Base-by-base conservation (phyloP, 2,888 invertebrate genomes). In the Campoplex nolae region DNA sequence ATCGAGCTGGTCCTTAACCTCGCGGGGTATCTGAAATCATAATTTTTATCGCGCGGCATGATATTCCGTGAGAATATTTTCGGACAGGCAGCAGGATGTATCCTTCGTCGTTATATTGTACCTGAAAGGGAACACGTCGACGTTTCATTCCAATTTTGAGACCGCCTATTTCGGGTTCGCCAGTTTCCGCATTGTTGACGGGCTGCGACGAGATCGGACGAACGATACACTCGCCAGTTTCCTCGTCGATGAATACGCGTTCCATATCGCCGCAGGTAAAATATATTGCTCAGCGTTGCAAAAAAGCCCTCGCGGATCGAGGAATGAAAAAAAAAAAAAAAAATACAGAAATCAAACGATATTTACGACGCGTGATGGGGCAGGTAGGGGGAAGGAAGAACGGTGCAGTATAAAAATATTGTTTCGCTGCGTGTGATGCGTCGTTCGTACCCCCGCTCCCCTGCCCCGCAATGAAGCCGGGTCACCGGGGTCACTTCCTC, bases 401-500 rank as follows among this genome's bases (percentile, higher is more conserved):
- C 38, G 38, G 38, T 38, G 56, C 28, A 7, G 6, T 62, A 16
- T 62, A 32, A 32, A 62, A 62, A 62, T 32, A 32, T 62, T 9
- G 62, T 32, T 7, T 32, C 7, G 62, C 32, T 23, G 32, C 32
- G 32, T 16, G 62, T 16, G 62, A 32, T n/a, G 32, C 62, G 32
- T 62, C 62, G 62, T 16, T 13, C 62, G 62, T 58, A 23, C 0
- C 45, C 45, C 13, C 67, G n/a, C 42, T 3, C 16, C 48, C 16
- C 48, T 16, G 16, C 28, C 4, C 67, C n/a, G 42, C 68, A 9
- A 58, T 48, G 62, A n/a, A 78, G 77, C 78, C 35, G 76, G 73
- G 74, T 91, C 89, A 81, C 85, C 76, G 90, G 89, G 92, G 92
- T 92, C 92, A 92, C 92, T 92, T 92, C 92, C 92, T 92, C 92